Percentiles rank a stretch among this genome's conserved stretches.
Conservation (phyloP, 2,888 invertebrate species). For the Campoplex capitator region DNA sequence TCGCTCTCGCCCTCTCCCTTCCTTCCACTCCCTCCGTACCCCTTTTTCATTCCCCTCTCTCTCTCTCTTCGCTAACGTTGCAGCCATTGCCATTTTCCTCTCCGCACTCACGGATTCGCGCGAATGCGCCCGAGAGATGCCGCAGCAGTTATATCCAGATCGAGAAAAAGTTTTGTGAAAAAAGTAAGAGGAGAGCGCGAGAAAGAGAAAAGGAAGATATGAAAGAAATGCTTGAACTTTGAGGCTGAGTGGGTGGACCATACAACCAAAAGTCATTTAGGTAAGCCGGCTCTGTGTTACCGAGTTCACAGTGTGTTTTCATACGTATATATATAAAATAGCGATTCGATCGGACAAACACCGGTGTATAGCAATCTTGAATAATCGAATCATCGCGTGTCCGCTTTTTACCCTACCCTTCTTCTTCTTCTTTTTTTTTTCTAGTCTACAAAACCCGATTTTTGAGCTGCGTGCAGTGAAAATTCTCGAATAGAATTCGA, state of each 20-base stretch:
- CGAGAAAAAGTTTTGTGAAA: slow-evolving; percentile 52
- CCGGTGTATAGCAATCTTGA: neutral
- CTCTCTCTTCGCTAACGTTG: slow-evolving; percentile 47
- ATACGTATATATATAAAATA: no score
- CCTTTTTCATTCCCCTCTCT: slow-evolving; percentile 16
- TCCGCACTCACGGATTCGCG: slow-evolving; percentile 31
- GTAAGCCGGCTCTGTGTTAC: slow-evolving; percentile 40
- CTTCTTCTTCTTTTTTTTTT: neutral
- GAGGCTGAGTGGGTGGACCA: slow-evolving; percentile 9
- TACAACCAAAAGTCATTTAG: slow-evolving; percentile 62
- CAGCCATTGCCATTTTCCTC: slow-evolving; percentile 55
- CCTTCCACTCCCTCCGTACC: neutral
- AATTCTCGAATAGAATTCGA: slow-evolving; percentile 27
- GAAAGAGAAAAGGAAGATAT: slow-evolving; percentile 4
- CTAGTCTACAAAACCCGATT: slow-evolving; percentile 9
- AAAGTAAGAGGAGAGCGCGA: neutral
- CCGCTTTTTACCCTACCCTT: neutral
- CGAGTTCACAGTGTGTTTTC: neutral
- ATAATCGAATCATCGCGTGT: slow-evolving; percentile 57
- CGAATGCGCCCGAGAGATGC: slow-evolving; percentile 51
- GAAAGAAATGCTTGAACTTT: slow-evolving; percentile 6
- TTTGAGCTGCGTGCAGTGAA: neutral
- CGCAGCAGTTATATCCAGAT: slow-evolving; percentile 44
- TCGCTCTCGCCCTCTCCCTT: slow-evolving; percentile 20
- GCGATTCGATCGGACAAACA: slow-evolving; percentile 20